Conservation (phyloP, 2,888 invertebrate species). For the Stenolophus ochropezus region DNA sequence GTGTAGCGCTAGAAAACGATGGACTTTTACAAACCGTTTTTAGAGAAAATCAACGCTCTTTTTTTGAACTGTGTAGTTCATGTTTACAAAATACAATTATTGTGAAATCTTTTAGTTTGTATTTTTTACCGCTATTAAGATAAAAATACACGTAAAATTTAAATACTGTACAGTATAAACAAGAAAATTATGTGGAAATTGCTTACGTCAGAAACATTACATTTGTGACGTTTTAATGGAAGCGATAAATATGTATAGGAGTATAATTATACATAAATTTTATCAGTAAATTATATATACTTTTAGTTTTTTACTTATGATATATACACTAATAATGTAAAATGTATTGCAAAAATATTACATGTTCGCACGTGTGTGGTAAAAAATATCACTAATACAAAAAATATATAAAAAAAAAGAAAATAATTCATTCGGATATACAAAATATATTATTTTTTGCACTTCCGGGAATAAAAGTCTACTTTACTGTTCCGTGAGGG, state of each 20-base stretch:
- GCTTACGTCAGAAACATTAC: neutral
- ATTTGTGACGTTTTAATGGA: neutral
- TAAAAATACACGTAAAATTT: neutral
- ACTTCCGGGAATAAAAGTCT: no score
- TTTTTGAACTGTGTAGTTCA: no score
- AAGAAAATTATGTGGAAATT: neutral
- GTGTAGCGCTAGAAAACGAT: no score
- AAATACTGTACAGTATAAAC: neutral
- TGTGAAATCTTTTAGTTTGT: no score
- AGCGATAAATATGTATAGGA: neutral
- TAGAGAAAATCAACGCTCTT: neutral
- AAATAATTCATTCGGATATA: no score
- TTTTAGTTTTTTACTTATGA: neutral
- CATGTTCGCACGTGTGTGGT: neutral
- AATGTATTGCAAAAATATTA: no score
- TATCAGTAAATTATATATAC: neutral
- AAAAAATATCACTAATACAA: no score
- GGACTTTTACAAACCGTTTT: no score
- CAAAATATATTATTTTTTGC: no score
- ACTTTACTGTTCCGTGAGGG: no score
- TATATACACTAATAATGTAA: neutral
- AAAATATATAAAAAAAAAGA: no score
- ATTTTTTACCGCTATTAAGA: neutral
- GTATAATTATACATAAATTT: conserved; percentile 3
- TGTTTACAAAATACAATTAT: neutral